Evolutionary conservation across 1,140 invertebrate species (phyloP), one percentile per base, ranked within the genome.

Genomic region (Lasioglossum albipes): DNA sequence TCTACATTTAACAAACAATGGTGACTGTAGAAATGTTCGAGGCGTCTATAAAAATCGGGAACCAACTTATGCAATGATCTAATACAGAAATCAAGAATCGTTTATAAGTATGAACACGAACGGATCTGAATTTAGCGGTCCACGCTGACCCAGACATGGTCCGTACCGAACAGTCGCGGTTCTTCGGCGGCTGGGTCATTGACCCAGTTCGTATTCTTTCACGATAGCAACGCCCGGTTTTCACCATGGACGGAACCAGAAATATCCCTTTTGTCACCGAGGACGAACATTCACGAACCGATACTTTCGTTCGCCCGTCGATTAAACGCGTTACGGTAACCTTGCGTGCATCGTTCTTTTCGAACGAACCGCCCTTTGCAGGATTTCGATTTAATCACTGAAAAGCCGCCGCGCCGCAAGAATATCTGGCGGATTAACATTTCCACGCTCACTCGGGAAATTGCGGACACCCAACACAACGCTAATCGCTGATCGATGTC

Each of bases 221-320:
- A 73, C 79, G 82, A 81, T 84, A 81, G 62, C 31, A 45, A 71
- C 62, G 64, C 75, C 79, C 82, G 72, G 74, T 84, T 79, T 79
- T 79, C 81, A 79, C 75, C 76, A 66, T 62, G 77, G 71, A 79
- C 71, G 77, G 54, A 67, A 79, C 77, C 77, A 79, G 62, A 79
- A 79, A 73, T 79, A 79, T 74, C 77, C 77, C 77, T 74, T 79
- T 73, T 72, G 31, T 69, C 52, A 45, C 7, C 64, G 49, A 49
- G 69, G 27, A 59, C 41, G 57, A 36, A 20, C 41, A 20, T 73
- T 42, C 45, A 20, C 52, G 16, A 18, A 61, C 12, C 45, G 54
- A 62, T 31, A 59, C 7, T 49, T 22, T 27, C 45, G 3, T 12
- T 42, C 2, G 18, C 6, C 49, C 31, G 18, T 36, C 52, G 2